phyloP scores from a whole-genome alignment of 35 echinoderm and acorn worm species.

The Apostichopus parvimensis region DNA sequence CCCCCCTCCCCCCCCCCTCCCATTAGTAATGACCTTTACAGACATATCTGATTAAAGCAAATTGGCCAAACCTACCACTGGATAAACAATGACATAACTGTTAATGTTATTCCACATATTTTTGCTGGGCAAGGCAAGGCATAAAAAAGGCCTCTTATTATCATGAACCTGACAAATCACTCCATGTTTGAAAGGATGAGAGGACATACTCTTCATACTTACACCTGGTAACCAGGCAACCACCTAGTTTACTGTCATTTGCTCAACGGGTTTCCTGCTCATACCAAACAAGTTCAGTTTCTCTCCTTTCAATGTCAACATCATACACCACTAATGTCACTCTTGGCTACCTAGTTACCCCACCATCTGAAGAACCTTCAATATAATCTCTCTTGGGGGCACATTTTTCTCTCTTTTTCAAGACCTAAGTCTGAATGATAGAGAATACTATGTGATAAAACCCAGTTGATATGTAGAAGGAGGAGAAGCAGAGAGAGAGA shows the following conservation, averaged over 20 bases:
- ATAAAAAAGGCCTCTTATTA: not conserved
- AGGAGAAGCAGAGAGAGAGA: not conserved
- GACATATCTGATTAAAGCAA: no score
- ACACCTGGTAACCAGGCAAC: conserved; percentile 34
- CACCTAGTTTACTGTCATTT: not conserved
- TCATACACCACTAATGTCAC: conserved; percentile 8
- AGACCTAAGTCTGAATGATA: not conserved
- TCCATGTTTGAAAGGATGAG: not conserved
- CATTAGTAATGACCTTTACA: no score
- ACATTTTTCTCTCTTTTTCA: not conserved
- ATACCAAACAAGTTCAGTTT: conserved; percentile 25
- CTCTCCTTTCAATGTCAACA: conserved; percentile 28
- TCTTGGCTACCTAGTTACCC: conserved; percentile 18
- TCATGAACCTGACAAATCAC: conserved; percentile 8
- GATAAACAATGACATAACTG: no score
- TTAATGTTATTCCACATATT: no score
- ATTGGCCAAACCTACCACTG: no score
- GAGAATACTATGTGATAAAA: not conserved
- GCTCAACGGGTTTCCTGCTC: conserved; percentile 2
- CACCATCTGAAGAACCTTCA: conserved; percentile 26
- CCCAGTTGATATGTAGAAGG: not conserved
- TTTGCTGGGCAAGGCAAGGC: not conserved
- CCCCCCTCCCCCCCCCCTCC: no score
- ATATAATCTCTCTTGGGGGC: conserved; percentile 25
- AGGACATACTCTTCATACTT: conserved; percentile 20